A percentile compares a stretch with the other conserved stretches of the same genome.
phyloP scores from a whole-genome alignment of 2,113 vertebrate genomes.

The Pseudorasbora parva region DNA sequence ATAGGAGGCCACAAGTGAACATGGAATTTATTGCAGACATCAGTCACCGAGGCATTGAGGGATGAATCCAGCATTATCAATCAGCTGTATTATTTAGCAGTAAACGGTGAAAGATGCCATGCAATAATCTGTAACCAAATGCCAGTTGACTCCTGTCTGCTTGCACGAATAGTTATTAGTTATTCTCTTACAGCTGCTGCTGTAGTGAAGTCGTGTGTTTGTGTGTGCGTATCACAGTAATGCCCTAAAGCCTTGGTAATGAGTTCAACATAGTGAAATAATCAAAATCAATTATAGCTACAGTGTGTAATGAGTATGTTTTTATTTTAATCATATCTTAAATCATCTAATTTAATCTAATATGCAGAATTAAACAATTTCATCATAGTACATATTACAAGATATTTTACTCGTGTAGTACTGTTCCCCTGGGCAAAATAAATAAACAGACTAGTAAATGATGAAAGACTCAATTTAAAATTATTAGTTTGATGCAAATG shows the following conservation, averaged over 20 bases:
- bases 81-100: constrained; percentile 68
- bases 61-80: constrained; percentile 68
- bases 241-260: constrained; percentile 10
- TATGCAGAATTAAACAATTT: constrained; percentile 9
- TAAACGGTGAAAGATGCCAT: constrained; percentile 65
- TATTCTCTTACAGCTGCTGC: background rate
- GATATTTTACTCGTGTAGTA: background rate
- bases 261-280: background rate
- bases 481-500: constrained; percentile 2
- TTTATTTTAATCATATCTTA: background rate
- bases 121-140: constrained; percentile 70
- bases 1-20: background rate
- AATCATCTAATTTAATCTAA: background rate
- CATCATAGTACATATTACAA: background rate
- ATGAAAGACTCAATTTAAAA: background rate
- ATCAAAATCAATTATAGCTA: background rate
- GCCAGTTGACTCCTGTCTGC: constrained; percentile 65
- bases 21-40: constrained; percentile 1
- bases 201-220: background rate
- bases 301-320: background rate
- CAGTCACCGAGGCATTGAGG: constrained; percentile 12
- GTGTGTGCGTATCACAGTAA: constrained; percentile 7
- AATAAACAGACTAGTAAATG: background rate
- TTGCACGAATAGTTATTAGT: constrained; percentile 38
- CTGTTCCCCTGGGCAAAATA: background rate